A percentile compares a stretch with the other conserved stretches of the same genome.
Evolutionary conservation across 1,140 invertebrate genomes (phyloP).

Genomic region (Hyphantria cunea): DNA sequence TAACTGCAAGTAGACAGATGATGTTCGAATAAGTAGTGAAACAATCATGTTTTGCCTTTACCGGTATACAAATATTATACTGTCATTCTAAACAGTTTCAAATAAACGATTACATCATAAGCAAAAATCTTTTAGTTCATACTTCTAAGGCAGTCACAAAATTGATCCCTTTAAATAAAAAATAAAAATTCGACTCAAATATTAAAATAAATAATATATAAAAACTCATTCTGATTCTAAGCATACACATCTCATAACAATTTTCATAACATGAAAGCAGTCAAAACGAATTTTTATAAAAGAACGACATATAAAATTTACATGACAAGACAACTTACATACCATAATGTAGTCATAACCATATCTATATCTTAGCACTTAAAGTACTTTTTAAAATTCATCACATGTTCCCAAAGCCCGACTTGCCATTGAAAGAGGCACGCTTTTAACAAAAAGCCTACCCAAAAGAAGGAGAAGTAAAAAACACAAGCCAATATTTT

Average conservation of each 20-base stretch:
- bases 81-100: too few relatives aligned
- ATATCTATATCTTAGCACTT: constrained; percentile 61
- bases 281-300: constrained; percentile 44
- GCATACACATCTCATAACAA: constrained; percentile 36
- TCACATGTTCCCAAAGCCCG: constrained; percentile 58
- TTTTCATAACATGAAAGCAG: constrained; percentile 38
- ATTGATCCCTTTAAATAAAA: too few relatives aligned
- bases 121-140: too few relatives aligned
- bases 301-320: constrained; percentile 48
- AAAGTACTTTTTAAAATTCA: constrained; percentile 74
- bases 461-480: constrained; percentile 55
- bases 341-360: constrained; percentile 56
- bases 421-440: constrained; percentile 56
- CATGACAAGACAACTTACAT: constrained; percentile 60
- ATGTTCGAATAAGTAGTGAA: too few relatives aligned
- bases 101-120: too few relatives aligned
- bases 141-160: too few relatives aligned
- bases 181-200: too few relatives aligned
- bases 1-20: too few relatives aligned
- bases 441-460: constrained; percentile 61
- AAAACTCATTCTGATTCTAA: constrained; percentile 30
- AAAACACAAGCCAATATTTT: constrained; percentile 62
- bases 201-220: constrained; percentile 16
- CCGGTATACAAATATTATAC: too few relatives aligned
- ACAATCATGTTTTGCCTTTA: too few relatives aligned